Evolutionary conservation across 2,113 vertebrate genomes (phyloP), one percentile per base, ranked within the genome.

Genomic region (Zosterops borbonicus): DNA sequence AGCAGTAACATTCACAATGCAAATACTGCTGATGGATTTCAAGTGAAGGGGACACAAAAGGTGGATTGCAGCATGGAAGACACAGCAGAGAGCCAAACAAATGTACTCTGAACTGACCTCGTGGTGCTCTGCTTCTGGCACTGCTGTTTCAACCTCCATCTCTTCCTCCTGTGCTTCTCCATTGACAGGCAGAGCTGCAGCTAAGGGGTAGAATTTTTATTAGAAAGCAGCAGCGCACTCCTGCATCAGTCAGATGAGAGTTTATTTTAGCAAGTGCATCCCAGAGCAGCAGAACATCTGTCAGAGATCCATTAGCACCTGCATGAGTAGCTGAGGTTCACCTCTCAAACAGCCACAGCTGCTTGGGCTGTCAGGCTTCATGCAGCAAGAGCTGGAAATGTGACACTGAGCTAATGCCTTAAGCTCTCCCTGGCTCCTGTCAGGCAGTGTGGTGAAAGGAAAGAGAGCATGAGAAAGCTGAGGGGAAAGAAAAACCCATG

Each of bases 41-140:
- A 87, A 23, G 35, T 19, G 63, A 92, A 62, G 3, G 9, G 20
- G 27, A 83, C 44, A 37, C 25, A 78, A 50, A 83, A 83, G 11
- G 17, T 31, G 44, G 4, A 6, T 1, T 41, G 52, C 25, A 70
- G 6, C 12, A 6, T 1, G 4, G 35, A 19, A 37, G 60, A 33
- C 37, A 47, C 37, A 29, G 71, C 31, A 65, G 18, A 56, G 39
- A 58, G 31, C 6, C 12, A 50, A 49, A 39, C 9, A 76, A 56
- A n/a, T 1, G 8, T 28, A 19, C 44, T 46, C 39, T 37, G 63
- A 52, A 95, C 97, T 97, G 79, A 98, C 98, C 22, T 88, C 28
- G 3, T 0, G 13, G 41, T 11, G 35, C 50, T 73, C 65, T 16
- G 20, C 70, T 79, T 23, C 87, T 5, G 77, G 60, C 28, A 19